Conservation (phyloP, 2,888 invertebrate genomes). For the Tetramorium bicarinatum region DNA sequence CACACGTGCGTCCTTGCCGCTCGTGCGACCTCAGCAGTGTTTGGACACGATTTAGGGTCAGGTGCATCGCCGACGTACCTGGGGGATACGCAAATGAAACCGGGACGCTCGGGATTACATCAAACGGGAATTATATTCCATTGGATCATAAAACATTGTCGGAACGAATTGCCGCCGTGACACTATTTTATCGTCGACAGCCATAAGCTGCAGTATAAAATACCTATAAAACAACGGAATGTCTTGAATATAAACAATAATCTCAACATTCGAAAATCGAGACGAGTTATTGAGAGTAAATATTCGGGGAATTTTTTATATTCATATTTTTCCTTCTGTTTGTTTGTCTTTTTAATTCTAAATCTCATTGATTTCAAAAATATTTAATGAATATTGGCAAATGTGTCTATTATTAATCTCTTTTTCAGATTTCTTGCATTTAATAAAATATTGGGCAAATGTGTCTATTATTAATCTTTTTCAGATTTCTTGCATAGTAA, state of each 20-base stretch:
- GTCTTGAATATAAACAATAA: conserved; percentile 18
- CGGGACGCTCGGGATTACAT: conserved; percentile 31
- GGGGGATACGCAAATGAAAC: conserved; percentile 53
- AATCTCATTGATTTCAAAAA: not conserved
- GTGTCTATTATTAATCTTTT: not conserved
- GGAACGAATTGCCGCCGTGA: conserved; percentile 21
- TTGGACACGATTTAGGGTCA: conserved; percentile 58
- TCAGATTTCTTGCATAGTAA: not conserved
- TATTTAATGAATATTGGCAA: not conserved
- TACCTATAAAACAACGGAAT: not conserved
- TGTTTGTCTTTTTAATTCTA: not conserved
- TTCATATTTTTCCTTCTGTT: not conserved
- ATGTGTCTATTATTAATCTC: not conserved
- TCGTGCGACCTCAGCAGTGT: conserved; percentile 16
- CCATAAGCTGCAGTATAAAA: conserved; percentile 3
- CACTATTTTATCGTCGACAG: conserved; percentile 15
- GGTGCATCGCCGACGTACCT: conserved; percentile 34
- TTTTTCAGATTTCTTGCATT: not conserved
- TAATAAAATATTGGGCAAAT: not conserved
- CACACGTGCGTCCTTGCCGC: conserved; percentile 19
- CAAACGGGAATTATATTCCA: conserved; percentile 42
- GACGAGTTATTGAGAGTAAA: not conserved
- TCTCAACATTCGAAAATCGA: not conserved
- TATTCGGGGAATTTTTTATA: not conserved
- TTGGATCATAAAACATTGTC: conserved; percentile 31